Conservation (phyloP, 1,140 invertebrate species). For the Prorops nasuta region DNA sequence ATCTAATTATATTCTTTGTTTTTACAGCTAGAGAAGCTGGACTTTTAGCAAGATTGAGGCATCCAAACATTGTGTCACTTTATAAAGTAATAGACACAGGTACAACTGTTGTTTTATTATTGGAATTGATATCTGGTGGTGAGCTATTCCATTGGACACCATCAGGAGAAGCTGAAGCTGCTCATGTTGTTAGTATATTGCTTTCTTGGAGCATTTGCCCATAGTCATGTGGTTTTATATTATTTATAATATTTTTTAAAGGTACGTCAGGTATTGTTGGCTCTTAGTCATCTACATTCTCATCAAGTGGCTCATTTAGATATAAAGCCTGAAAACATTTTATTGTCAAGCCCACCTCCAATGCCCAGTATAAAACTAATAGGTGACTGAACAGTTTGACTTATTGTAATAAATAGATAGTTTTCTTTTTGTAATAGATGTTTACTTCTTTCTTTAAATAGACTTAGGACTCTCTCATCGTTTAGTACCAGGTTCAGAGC, state of each 20-base stretch:
- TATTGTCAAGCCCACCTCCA: constrained; percentile 58
- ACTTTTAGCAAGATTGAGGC: constrained; percentile 62
- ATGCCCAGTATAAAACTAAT: constrained; percentile 62
- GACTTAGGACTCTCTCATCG: constrained; percentile 69
- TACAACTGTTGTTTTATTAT: constrained; percentile 64
- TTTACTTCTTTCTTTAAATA: constrained; percentile 17
- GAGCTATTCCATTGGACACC: constrained; percentile 65
- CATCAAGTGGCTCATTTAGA: constrained; percentile 71
- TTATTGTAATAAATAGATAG: neutral
- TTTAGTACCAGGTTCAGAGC: constrained; percentile 56
- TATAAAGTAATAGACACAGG: constrained; percentile 66
- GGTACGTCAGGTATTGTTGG: constrained; percentile 67
- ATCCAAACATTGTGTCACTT: constrained; percentile 64
- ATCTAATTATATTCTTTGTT: constrained; percentile 22
- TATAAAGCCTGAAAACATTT: constrained; percentile 68
- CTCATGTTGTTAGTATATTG: constrained; percentile 53
- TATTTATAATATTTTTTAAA: constrained; percentile 20
- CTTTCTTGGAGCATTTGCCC: no score
- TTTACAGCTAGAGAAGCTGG: constrained; percentile 61
- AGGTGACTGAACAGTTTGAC: constrained; percentile 42
- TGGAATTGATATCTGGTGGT: constrained; percentile 65
- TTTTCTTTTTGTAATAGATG: no score
- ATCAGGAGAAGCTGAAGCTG: constrained; percentile 66
- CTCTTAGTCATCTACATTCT: constrained; percentile 67
- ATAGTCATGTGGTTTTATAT: neutral